A percentile compares a stretch with the other conserved stretches of the same genome.
phyloP scores from a whole-genome alignment of 1,140 invertebrate genomes.

The Arion vulgaris region DNA sequence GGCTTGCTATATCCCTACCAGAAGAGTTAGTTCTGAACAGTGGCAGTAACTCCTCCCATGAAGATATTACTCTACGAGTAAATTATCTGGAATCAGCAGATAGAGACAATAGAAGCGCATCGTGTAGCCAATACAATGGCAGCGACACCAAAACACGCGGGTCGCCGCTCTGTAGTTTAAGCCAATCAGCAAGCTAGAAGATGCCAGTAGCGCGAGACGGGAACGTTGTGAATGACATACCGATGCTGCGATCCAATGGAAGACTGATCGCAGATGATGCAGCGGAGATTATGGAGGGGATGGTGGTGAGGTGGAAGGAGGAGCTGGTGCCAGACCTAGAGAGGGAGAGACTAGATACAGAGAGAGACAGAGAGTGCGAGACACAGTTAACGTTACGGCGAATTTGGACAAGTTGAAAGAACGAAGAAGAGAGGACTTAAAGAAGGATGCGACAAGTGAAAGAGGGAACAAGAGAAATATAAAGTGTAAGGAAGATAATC shows the following conservation, averaged over 20 bases:
- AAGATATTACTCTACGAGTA: not conserved
- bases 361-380: not conserved
- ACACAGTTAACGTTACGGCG: not conserved
- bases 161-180: not conserved
- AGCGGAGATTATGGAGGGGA: not conserved
- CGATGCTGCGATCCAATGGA: slow-evolving; percentile 7
- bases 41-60: slow-evolving; percentile 9
- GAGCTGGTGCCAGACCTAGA: not conserved
- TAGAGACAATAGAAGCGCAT: slow-evolving; percentile 4
- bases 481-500: too few species aligned
- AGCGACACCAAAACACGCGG: slow-evolving; percentile 15
- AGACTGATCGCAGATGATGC: slow-evolving; percentile 2
- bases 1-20: not conserved
- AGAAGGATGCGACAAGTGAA: too few species aligned
- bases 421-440: too few species aligned
- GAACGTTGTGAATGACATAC: not conserved
- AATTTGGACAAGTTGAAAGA: too few species aligned
- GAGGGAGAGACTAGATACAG: too few species aligned
- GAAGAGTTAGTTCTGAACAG: not conserved
- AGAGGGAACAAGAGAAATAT: too few species aligned
- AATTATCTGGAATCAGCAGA: slow-evolving; percentile 13
- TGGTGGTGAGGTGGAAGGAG: not conserved
- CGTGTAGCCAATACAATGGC: slow-evolving; percentile 22
- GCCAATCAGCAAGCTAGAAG: slow-evolving; percentile 8
- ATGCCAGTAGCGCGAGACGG: not conserved